These are phyloP conservation scores for Atherinomorus stipes DNA, from an alignment of 2,113 vertebrate genomes.

Conservation along the genomic window DNA sequence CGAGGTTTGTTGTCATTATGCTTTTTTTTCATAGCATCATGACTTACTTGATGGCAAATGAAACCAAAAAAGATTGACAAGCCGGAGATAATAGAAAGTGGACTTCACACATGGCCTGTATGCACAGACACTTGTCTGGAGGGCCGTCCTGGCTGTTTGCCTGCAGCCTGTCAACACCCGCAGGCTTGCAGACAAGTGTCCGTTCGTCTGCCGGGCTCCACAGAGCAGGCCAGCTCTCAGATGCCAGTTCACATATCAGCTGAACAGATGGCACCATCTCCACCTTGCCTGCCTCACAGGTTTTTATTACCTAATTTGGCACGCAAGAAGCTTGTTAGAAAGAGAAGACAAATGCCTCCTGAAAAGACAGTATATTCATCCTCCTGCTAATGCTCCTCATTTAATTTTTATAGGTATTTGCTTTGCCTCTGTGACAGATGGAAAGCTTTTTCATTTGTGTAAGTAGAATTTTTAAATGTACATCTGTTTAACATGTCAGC, in stretches of 20 bases:
- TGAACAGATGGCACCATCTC: conserved; percentile 49
- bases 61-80: conserved; percentile 16
- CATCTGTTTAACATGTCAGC: background rate
- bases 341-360: conserved; percentile 8
- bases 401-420: conserved; percentile 59
- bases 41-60: background rate
- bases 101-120: conserved; percentile 23
- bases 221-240: background rate
- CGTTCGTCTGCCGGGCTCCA: conserved; percentile 1
- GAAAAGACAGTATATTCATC: conserved; percentile 24
- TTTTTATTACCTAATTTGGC: conserved; percentile 58
- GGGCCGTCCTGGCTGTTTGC: conserved; percentile 38
- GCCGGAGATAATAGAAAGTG: conserved; percentile 10
- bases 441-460: conserved; percentile 41
- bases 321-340: conserved; percentile 14
- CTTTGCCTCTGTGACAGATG: conserved; percentile 26
- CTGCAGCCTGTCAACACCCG: conserved; percentile 44
- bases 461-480: conserved; percentile 17
- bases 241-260: conserved; percentile 28
- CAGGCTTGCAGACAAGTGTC: conserved; percentile 19
- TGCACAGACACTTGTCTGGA: conserved; percentile 28
- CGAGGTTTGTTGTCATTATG: too few relatives aligned
- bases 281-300: conserved; percentile 20
- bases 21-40: background rate
- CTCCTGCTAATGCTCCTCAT: conserved; percentile 50